phyloP scores from a whole-genome alignment of 2,113 vertebrate genomes.

The Polyodon spathula region DNA sequence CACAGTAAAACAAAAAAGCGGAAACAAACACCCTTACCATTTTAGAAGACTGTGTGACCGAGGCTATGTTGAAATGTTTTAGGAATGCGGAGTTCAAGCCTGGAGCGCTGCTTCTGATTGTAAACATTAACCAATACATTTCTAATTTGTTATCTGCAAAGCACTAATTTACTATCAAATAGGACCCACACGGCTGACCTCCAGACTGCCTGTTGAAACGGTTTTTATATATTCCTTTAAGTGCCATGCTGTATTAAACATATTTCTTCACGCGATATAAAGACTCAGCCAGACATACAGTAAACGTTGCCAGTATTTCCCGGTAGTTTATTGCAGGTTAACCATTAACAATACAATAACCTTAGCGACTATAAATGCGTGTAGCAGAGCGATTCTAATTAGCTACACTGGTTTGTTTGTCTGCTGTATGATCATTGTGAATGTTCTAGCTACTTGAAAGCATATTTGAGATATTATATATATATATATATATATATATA shows the following conservation, averaged over 20 bases:
- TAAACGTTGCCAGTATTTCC: no score
- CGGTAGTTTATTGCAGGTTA: no score
- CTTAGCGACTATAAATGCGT: no score
- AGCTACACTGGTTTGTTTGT: no score
- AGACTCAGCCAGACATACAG: no score
- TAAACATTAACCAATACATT: conserved; percentile 58
- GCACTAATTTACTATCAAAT: conserved; percentile 4
- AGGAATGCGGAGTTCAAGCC: conserved; percentile 21
- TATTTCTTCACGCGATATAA: conserved; percentile 20
- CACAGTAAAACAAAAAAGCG: neutral
- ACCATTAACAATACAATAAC: no score
- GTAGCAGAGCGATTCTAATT: no score
- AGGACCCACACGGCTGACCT: conserved; percentile 27
- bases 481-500: no score
- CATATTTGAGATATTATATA: no score
- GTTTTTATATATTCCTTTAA: neutral
- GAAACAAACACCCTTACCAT: conserved; percentile 47
- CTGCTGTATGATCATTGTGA: no score
- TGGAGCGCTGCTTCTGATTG: conserved; percentile 20
- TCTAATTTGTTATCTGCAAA: neutral
- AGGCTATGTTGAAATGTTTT: conserved; percentile 12
- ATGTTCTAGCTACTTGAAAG: no score
- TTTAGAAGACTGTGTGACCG: conserved; percentile 27
- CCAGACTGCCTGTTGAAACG: conserved; percentile 43
- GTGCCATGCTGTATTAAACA: neutral